phyloP scores from a whole-genome alignment of 2,797 vertebrate species.

The Takifugu ocellatus region DNA sequence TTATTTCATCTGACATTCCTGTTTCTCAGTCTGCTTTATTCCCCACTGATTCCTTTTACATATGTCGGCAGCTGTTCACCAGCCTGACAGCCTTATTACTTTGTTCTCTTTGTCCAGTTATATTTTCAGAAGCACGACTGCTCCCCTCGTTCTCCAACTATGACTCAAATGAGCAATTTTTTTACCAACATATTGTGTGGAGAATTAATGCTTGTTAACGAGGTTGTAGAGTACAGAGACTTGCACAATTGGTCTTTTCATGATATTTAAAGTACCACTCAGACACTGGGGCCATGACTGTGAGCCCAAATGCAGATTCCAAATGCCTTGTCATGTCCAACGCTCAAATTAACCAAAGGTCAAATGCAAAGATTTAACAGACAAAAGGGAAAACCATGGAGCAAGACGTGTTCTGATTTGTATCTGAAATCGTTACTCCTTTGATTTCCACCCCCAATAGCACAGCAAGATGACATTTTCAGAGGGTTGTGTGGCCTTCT shows the following conservation, averaged over 20 bases:
- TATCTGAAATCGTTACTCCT: neutral
- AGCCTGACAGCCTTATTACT: constrained; percentile 27
- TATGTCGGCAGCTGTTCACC: constrained; percentile 8
- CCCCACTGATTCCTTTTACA: constrained; percentile 12
- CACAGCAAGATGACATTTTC: neutral
- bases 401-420: too few species aligned
- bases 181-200: neutral
- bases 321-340: too few species aligned
- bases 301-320: too few species aligned
- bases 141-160: constrained; percentile 13
- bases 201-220: neutral
- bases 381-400: too few species aligned
- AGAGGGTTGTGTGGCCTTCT: neutral
- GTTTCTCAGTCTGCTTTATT: constrained; percentile 20
- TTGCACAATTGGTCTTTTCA: neutral
- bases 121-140: constrained; percentile 14
- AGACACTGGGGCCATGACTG: too few species aligned
- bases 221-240: neutral
- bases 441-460: neutral
- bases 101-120: constrained; percentile 22
- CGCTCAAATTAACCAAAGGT: too few species aligned
- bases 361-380: too few species aligned
- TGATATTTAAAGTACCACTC: neutral
- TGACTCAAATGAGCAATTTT: constrained; percentile 8
- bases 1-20: constrained; percentile 19